Conservation (phyloP, 2,888 invertebrate species). For the Cephus runcator region DNA sequence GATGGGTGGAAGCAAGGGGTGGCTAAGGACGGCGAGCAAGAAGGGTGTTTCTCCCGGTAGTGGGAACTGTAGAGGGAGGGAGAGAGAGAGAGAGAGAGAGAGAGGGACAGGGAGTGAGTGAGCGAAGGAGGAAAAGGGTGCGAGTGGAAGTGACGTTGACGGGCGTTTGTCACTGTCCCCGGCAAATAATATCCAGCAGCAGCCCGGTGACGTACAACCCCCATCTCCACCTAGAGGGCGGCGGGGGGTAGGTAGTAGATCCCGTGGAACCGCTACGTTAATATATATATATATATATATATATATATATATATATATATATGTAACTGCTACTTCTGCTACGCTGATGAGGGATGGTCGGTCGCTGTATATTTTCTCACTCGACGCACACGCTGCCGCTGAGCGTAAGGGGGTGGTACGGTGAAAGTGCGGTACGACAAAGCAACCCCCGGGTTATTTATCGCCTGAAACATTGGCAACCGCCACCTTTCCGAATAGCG, state of each 20-base stretch:
- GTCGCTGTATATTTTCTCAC: constrained; percentile 64
- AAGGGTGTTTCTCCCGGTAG: neutral
- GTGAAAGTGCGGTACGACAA: neutral
- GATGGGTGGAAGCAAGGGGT: constrained; percentile 30
- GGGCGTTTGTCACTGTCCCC: constrained; percentile 64
- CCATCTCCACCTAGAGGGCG: neutral
- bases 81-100: constrained; percentile 4
- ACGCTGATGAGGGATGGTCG: constrained; percentile 28
- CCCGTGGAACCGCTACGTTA: neutral
- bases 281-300: neutral
- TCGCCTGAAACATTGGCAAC: neutral
- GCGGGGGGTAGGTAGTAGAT: neutral
- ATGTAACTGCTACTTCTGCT: neutral
- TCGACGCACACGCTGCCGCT: constrained; percentile 22
- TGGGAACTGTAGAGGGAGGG: neutral
- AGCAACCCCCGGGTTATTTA: neutral
- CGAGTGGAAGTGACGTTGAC: constrained; percentile 61
- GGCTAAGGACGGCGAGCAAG: constrained; percentile 20
- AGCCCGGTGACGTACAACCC: constrained; percentile 27
- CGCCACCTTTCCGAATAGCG: neutral
- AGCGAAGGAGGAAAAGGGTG: constrained; percentile 24
- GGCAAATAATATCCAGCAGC: constrained; percentile 61
- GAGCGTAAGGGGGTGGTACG: neutral
- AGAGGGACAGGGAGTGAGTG: neutral
- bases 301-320: neutral